Evolutionary conservation across 2,113 vertebrate species (phyloP), one percentile per base, ranked within the genome.

Genomic region (Eulacestoma nigropectus): DNA sequence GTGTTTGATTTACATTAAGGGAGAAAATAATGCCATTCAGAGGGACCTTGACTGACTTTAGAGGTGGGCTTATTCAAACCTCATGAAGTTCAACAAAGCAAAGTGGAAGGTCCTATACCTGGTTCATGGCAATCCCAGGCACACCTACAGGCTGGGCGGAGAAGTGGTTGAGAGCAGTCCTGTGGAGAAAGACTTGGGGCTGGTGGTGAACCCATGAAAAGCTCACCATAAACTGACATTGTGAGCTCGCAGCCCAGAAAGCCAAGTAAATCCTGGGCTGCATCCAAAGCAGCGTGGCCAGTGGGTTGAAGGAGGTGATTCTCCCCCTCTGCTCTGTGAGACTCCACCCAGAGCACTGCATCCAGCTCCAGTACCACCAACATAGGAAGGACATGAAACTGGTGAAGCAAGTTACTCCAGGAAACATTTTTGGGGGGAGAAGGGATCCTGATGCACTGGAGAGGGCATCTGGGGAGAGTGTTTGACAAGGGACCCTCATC

Each of bases 341-440:
- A 41, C 21, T 29, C 32, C 20, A 9, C 30, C 35, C 35, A 65
- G 49, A 63, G 35, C 21, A 6, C 11, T 56, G 30, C 35, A 35
- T 42, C 25, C 65, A 32, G 11, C 26, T 10, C 49, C 7, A 0
- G n/a, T 22, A 16, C 21, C 57, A n/a, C 25, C 35, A 42, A 0
- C 32, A 22, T 0, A 42, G 33, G 35, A 42, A 50, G 42, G 42
- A 57, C 26, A 7, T 33, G 76, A 17, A 42, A 27, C 35, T 50
- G 35, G 13, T 22, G 50, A 14, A 64, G 11, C 20, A 55, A 63
- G 20, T 53, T 53, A 52, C 7, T 27, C 33, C 7, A 30, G 17
- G 16, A 77, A 83, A 64, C 1, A 1, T 49, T 39, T n/a, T 8
- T 6, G 1, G 2, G 1, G 4, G 1, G 1, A 13, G 5, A 11